These are phyloP conservation scores for Condylostylus longicornis DNA, from an alignment of 1,140 invertebrate species.

Conservation along the genomic window DNA sequence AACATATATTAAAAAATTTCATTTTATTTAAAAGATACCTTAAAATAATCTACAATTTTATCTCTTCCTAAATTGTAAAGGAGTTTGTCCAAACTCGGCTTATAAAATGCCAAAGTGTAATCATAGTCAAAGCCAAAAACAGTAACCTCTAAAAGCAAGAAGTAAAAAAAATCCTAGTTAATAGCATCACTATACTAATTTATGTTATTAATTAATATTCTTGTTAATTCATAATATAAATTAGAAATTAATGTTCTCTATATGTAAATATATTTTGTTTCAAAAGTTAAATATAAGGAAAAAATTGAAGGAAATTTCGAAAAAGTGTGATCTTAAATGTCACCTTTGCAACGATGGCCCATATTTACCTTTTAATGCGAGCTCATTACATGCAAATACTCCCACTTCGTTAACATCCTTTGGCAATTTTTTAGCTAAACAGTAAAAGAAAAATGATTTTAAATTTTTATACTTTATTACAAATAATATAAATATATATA, in stretches of 20 bases:
- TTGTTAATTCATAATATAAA: too few species aligned
- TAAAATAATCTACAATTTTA: slow-evolving; percentile 72
- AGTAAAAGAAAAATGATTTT: neutral
- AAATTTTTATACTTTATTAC: slow-evolving; percentile 7
- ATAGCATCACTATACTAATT: too few species aligned
- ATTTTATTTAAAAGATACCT: slow-evolving; percentile 44
- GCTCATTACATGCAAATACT: slow-evolving; percentile 95
- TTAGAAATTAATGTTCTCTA: too few species aligned
- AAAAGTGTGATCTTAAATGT: too few species aligned
- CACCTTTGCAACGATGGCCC: too few species aligned
- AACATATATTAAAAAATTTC: too few species aligned
- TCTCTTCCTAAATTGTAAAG: slow-evolving; percentile 83
- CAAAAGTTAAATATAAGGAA: too few species aligned
- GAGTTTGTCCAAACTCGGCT: slow-evolving; percentile 74
- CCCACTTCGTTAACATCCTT: slow-evolving; percentile 68
- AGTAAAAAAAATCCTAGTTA: too few species aligned
- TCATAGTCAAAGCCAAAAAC: slow-evolving; percentile 99
- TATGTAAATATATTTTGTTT: too few species aligned
- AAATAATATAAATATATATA: slow-evolving; percentile 7
- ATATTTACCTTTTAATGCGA: slow-evolving; percentile 73
- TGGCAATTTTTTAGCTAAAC: slow-evolving; percentile 70
- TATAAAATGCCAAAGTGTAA: slow-evolving; percentile 94
- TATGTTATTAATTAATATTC: too few species aligned
- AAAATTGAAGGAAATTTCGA: too few species aligned
- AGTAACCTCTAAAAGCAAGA: too few species aligned